Evolutionary conservation across 2,797 vertebrate species (phyloP).

Genomic region (Danio aesculapii): DNA sequence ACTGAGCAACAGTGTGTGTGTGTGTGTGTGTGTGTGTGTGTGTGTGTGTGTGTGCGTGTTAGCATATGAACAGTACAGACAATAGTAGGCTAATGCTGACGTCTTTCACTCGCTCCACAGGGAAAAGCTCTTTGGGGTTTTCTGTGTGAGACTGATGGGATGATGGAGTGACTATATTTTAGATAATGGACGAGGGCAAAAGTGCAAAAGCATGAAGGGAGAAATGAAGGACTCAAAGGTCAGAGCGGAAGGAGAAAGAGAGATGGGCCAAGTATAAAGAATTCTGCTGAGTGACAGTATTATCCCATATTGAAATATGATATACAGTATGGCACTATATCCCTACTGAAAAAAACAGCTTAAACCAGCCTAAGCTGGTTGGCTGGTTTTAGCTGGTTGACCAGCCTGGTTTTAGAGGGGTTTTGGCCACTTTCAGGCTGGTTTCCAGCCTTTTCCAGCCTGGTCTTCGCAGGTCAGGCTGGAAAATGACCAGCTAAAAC

Average conservation of each 20-base stretch:
- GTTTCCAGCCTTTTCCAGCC: too few species aligned
- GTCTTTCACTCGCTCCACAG: neutral
- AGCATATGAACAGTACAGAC: neutral
- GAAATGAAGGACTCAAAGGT: conserved; percentile 9
- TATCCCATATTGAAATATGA: too few species aligned
- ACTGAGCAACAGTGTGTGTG: neutral
- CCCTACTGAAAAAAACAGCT: too few species aligned
- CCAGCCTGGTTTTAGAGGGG: too few species aligned
- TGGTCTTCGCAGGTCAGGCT: too few species aligned
- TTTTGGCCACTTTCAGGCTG: too few species aligned
- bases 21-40: neutral
- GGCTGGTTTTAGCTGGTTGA: too few species aligned
- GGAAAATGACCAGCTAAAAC: too few species aligned
- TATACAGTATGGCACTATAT: too few species aligned
- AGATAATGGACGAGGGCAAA: neutral
- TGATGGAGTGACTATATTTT: neutral
- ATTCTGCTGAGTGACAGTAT: neutral
- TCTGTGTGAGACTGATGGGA: neutral
- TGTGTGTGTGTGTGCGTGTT: neutral
- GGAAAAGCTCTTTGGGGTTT: neutral
- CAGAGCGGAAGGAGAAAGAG: neutral
- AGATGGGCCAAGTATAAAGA: neutral
- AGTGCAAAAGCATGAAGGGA: neutral
- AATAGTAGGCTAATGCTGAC: neutral
- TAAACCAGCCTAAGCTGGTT: too few species aligned